Conservation (phyloP, 92 coral and sea anemone genomes). For the Epizoanthus rinbou region DNA sequence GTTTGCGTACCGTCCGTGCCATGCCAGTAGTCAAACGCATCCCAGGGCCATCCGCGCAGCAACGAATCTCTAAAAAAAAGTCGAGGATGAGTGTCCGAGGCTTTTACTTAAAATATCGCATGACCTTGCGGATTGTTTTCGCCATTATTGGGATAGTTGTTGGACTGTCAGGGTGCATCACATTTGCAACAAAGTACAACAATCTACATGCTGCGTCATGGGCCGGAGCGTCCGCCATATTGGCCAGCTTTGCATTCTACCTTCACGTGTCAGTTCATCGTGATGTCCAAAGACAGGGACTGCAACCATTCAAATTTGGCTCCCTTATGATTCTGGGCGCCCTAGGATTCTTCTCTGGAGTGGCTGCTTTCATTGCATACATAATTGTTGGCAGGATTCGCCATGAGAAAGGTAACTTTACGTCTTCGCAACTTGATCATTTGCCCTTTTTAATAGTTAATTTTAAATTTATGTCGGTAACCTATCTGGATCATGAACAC, state of each 20-base stretch:
- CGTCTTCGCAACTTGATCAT: too few species aligned
- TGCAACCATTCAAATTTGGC: constrained; percentile 50
- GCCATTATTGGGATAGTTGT: constrained; percentile 69
- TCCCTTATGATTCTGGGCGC: constrained; percentile 57
- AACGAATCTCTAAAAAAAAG: too few species aligned
- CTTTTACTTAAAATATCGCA: constrained; percentile 41
- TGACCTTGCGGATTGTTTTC: constrained; percentile 52
- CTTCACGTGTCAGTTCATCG: constrained; percentile 68
- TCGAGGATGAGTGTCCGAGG: constrained; percentile 27
- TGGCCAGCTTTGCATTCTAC: constrained; percentile 66
- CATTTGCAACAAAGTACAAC: constrained; percentile 60
- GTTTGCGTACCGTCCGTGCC: too few species aligned
- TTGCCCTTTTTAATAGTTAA: too few species aligned
- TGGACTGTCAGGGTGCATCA: constrained; percentile 68
- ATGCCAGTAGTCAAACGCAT: too few species aligned
- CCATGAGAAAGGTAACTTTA: constrained; percentile 65
- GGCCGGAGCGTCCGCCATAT: constrained; percentile 79
- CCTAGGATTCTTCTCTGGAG: constrained; percentile 63
- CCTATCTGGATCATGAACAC: too few species aligned
- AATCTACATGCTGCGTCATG: constrained; percentile 72
- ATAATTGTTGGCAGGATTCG: constrained; percentile 50
- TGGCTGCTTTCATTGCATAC: constrained; percentile 59
- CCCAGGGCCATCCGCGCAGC: too few species aligned
- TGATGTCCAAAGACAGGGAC: constrained; percentile 52
- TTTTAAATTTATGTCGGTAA: too few species aligned